A percentile compares a stretch with the other conserved stretches of the same genome.
phyloP scores from a whole-genome alignment of 2,113 vertebrate species.

The Neogobius melanostomus region DNA sequence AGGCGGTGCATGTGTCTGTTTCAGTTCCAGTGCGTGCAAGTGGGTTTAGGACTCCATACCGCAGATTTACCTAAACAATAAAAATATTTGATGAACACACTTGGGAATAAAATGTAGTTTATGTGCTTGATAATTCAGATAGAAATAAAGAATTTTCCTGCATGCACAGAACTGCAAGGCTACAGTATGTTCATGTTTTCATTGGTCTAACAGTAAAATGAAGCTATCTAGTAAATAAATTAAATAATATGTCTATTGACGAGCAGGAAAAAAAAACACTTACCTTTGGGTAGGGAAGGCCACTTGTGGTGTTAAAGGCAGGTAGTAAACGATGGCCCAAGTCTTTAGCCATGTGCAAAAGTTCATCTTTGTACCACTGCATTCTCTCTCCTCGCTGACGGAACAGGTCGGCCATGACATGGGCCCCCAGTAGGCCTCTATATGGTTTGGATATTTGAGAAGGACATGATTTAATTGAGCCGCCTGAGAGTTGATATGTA shows the following conservation, averaged over 20 bases:
- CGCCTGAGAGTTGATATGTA: background rate
- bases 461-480: background rate
- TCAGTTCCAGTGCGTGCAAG: constrained; percentile 89
- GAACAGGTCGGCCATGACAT: constrained; percentile 94
- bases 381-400: constrained; percentile 88
- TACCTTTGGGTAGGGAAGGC: constrained; percentile 96
- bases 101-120: too few species aligned
- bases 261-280: constrained; percentile 24
- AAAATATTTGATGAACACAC: background rate
- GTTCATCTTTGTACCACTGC: constrained; percentile 93
- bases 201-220: background rate
- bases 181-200: background rate
- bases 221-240: too few species aligned
- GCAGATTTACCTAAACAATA: constrained; percentile 87
- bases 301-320: constrained; percentile 98
- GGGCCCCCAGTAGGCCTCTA: constrained; percentile 95
- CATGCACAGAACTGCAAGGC: too few species aligned
- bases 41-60: constrained; percentile 89
- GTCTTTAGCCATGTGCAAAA: constrained; percentile 94
- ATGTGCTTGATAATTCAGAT: too few species aligned
- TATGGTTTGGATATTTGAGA: background rate
- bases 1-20: constrained; percentile 96
- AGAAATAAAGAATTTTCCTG: too few species aligned
- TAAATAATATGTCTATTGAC: background rate
- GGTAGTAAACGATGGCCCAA: constrained; percentile 93